phyloP scores from a whole-genome alignment of 2,888 invertebrate species.

The Lycocerus yunnanus region DNA sequence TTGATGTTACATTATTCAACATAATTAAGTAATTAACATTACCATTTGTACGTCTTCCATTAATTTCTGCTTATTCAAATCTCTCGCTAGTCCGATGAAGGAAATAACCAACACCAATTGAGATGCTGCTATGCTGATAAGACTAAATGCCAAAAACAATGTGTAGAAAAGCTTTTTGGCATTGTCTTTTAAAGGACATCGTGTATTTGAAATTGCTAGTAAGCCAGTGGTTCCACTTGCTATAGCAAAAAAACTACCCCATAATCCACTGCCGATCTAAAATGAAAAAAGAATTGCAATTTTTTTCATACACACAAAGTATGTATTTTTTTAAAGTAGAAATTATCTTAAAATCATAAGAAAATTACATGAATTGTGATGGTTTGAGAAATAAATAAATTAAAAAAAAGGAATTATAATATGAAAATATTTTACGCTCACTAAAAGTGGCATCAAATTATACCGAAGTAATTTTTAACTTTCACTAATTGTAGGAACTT shows the following conservation, averaged over 20 bases:
- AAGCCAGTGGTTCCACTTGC: slow-evolving; percentile 67
- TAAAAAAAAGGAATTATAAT: background rate
- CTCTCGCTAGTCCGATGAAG: slow-evolving; percentile 65
- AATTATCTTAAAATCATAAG: too few relatives aligned
- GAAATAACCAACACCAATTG: slow-evolving; percentile 65
- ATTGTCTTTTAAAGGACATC: slow-evolving; percentile 55
- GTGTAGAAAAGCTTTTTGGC: slow-evolving; percentile 63
- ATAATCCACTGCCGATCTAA: slow-evolving; percentile 65
- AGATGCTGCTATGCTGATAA: slow-evolving; percentile 64
- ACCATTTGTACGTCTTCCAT: slow-evolving; percentile 30
- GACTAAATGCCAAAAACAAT: slow-evolving; percentile 67
- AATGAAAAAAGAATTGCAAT: slow-evolving; percentile 34
- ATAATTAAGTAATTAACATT: slow-evolving; percentile 4
- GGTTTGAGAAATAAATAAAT: background rate
- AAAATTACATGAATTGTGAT: too few relatives aligned
- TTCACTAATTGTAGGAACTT: background rate
- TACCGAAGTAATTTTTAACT: background rate
- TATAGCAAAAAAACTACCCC: slow-evolving; percentile 69
- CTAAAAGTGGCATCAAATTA: background rate
- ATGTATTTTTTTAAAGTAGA: too few relatives aligned
- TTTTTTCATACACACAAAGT: too few relatives aligned
- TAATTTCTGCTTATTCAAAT: slow-evolving; percentile 53
- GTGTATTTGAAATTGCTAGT: slow-evolving; percentile 64
- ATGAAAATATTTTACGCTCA: background rate
- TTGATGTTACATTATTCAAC: background rate